Percentiles rank a stretch among this genome's conserved stretches.
These are phyloP conservation scores for Scatophagus argus DNA, from an alignment of 2,113 vertebrate genomes.

Conservation along the genomic window DNA sequence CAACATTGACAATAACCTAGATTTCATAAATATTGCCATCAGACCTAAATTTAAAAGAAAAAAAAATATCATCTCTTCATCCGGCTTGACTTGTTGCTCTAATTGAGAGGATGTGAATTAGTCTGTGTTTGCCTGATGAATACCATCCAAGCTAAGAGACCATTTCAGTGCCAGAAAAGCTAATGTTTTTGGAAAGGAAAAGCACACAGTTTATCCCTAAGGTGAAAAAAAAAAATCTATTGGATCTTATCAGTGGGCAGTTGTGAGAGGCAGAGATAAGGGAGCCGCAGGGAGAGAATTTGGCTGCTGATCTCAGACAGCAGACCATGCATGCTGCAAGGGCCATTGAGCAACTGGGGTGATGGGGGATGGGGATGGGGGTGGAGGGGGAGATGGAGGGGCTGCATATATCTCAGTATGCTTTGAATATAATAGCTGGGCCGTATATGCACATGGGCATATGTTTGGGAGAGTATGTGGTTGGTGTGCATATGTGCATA, in stretches of 20 bases:
- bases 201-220: slow-evolving; percentile 56
- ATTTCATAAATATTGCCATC: background rate
- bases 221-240: slow-evolving; percentile 72
- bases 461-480: slow-evolving; percentile 8
- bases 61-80: background rate
- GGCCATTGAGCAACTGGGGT: slow-evolving; percentile 18
- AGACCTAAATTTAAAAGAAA: background rate
- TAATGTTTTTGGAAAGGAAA: slow-evolving; percentile 57
- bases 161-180: slow-evolving; percentile 43
- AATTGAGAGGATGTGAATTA: background rate
- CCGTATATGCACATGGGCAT: slow-evolving; percentile 11
- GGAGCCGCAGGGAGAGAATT: slow-evolving; percentile 56
- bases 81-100: slow-evolving; percentile 28
- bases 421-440: slow-evolving; percentile 35
- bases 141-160: slow-evolving; percentile 30
- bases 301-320: slow-evolving; percentile 55
- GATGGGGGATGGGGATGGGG: no score
- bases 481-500: background rate
- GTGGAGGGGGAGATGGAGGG: no score
- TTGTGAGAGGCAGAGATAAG: slow-evolving; percentile 75
- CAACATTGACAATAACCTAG: background rate
- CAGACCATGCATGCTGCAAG: slow-evolving; percentile 34
- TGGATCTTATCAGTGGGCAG: slow-evolving; percentile 70
- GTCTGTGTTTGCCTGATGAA: slow-evolving; percentile 2
- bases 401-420: slow-evolving; percentile 51